phyloP scores from a whole-genome alignment of 2,888 invertebrate genomes.

The Napeogenes inachia region DNA sequence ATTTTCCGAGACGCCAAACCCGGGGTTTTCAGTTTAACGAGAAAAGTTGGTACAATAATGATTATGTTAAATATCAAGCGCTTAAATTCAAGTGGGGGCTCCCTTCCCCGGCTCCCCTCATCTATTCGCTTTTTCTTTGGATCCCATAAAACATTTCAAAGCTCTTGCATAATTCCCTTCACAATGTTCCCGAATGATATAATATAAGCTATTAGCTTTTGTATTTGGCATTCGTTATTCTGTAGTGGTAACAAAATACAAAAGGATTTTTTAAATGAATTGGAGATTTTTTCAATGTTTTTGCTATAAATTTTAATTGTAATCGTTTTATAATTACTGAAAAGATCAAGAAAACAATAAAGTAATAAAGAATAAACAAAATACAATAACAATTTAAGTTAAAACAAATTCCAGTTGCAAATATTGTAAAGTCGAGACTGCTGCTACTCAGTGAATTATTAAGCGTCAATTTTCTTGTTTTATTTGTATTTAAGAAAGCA shows the following conservation, averaged over 20 bases:
- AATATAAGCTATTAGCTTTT: constrained; percentile 13
- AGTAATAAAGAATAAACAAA: neutral
- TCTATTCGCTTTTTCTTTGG: constrained; percentile 39
- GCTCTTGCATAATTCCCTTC: constrained; percentile 45
- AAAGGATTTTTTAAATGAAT: too few relatives aligned
- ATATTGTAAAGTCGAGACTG: constrained; percentile 33
- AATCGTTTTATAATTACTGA: too few relatives aligned
- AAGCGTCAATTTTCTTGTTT: constrained; percentile 53
- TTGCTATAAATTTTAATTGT: neutral
- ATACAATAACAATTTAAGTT: neutral
- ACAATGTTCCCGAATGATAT: constrained; percentile 12
- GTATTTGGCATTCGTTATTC: too few relatives aligned
- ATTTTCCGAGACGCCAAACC: constrained; percentile 17
- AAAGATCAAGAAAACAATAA: neutral
- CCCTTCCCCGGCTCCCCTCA: constrained; percentile 2
- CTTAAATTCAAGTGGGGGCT: constrained; percentile 14
- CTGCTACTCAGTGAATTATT: constrained; percentile 53
- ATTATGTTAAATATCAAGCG: constrained; percentile 25
- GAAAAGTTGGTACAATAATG: constrained; percentile 26
- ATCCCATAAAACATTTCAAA: constrained; percentile 50
- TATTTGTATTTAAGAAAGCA: constrained; percentile 59
- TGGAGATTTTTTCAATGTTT: neutral
- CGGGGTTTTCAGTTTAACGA: constrained; percentile 21
- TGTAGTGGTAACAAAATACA: too few relatives aligned
- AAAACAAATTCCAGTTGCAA: constrained; percentile 9